Evolutionary conservation across 1,140 invertebrate species (phyloP).

Genomic region (Trachymyrmex septentrionalis): DNA sequence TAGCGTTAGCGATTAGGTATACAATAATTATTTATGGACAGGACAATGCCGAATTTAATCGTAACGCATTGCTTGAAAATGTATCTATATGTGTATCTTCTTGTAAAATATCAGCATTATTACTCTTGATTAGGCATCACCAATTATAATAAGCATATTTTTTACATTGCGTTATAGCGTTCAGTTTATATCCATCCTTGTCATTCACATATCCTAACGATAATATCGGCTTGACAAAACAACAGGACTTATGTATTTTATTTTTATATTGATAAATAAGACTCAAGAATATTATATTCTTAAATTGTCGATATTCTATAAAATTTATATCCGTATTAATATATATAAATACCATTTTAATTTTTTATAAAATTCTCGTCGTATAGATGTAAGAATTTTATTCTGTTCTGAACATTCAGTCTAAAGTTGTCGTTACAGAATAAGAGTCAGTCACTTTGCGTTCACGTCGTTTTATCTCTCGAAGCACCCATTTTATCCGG

Average conservation of each 20-base stretch:
- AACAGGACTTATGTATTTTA: background rate
- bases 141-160: slow-evolving; percentile 86
- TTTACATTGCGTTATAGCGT: slow-evolving; percentile 83
- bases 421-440: slow-evolving; percentile 62
- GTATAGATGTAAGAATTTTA: background rate
- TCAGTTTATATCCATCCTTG: slow-evolving; percentile 75
- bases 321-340: slow-evolving; percentile 15
- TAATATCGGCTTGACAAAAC: slow-evolving; percentile 12
- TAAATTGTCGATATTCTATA: slow-evolving; percentile 4
- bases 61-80: slow-evolving; percentile 78
- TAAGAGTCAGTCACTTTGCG: slow-evolving; percentile 64
- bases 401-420: slow-evolving; percentile 1
- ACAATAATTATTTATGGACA: slow-evolving; percentile 76
- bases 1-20: slow-evolving; percentile 74
- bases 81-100: slow-evolving; percentile 82
- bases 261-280: slow-evolving; percentile 29
- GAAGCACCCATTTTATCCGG: slow-evolving; percentile 79
- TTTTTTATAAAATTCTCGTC: slow-evolving; percentile 14
- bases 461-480: slow-evolving; percentile 71
- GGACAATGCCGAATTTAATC: slow-evolving; percentile 78
- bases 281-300: background rate
- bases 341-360: slow-evolving; percentile 9
- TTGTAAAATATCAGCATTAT: slow-evolving; percentile 85
- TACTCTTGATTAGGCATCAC: slow-evolving; percentile 82
- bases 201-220: slow-evolving; percentile 53